phyloP scores from a whole-genome alignment of 2,797 vertebrate species.

The Sus cebifrons region DNA sequence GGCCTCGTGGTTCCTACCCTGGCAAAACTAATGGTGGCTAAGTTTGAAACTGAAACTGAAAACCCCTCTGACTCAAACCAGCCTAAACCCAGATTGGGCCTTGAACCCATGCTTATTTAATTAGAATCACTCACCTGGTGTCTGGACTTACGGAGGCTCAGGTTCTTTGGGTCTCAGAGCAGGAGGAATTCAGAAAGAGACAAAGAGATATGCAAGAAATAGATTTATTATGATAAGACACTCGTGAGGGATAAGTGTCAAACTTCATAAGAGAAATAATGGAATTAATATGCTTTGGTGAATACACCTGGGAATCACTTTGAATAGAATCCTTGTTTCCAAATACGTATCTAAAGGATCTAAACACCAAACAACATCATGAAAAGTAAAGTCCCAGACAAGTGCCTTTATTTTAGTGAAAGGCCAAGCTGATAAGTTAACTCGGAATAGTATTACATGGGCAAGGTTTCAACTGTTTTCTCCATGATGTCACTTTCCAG shows the following conservation, averaged over 20 bases:
- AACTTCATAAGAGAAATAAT: not conserved
- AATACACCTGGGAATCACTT: not conserved
- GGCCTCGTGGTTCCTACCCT: too few species aligned
- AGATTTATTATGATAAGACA: too few species aligned
- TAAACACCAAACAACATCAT: not conserved
- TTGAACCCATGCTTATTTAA: too few species aligned
- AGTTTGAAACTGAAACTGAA: too few species aligned
- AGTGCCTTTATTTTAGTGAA: constrained; percentile 26
- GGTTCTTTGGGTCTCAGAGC: too few species aligned
- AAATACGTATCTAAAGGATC: not conserved
- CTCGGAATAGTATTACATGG: not conserved
- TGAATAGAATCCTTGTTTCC: not conserved
- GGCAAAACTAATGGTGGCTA: too few species aligned
- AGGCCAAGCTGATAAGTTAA: not conserved
- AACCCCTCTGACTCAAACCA: too few species aligned
- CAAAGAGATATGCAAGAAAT: too few species aligned
- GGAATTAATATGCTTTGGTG: not conserved
- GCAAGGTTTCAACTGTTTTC: not conserved
- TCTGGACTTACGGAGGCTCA: too few species aligned
- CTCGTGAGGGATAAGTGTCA: not conserved
- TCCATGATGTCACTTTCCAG: not conserved
- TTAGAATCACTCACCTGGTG: too few species aligned
- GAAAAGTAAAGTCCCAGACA: not conserved
- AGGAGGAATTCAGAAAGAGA: too few species aligned
- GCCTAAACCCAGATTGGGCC: too few species aligned